A percentile compares a stretch with the other conserved stretches of the same genome.
phyloP scores from a whole-genome alignment of 1,140 invertebrate genomes.

The Saccostrea glomerata region DNA sequence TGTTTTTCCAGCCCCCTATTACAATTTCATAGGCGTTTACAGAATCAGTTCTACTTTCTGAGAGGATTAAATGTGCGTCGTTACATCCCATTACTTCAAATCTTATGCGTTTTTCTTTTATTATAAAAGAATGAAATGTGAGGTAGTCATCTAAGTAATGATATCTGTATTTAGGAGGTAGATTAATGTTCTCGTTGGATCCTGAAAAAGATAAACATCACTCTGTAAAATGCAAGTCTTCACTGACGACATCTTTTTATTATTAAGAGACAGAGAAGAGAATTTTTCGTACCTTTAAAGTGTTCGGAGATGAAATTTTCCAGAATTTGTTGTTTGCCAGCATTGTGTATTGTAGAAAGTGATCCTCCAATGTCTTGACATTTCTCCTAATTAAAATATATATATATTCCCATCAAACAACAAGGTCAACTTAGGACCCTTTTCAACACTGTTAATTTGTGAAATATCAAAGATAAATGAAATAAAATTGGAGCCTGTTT shows the following conservation, averaged over 20 bases:
- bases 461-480: background rate
- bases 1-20: background rate
- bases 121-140: background rate
- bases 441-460: background rate
- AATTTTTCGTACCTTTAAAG: background rate
- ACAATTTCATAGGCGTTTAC: conserved; percentile 13
- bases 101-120: background rate
- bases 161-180: background rate
- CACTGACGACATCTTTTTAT: background rate
- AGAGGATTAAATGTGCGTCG: background rate
- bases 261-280: background rate
- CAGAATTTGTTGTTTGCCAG: background rate
- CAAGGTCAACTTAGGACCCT: background rate
- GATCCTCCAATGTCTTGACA: background rate
- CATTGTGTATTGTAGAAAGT: background rate
- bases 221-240: background rate
- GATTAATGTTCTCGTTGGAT: background rate
- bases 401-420: background rate
- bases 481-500: too few relatives aligned
- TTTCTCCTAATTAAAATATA: background rate
- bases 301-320: background rate
- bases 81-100: background rate
- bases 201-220: background rate
- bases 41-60: background rate
- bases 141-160: background rate